Evolutionary conservation across 2,888 invertebrate species (phyloP), one percentile per base, ranked within the genome.

Genomic region (Rhingia rostrata): DNA sequence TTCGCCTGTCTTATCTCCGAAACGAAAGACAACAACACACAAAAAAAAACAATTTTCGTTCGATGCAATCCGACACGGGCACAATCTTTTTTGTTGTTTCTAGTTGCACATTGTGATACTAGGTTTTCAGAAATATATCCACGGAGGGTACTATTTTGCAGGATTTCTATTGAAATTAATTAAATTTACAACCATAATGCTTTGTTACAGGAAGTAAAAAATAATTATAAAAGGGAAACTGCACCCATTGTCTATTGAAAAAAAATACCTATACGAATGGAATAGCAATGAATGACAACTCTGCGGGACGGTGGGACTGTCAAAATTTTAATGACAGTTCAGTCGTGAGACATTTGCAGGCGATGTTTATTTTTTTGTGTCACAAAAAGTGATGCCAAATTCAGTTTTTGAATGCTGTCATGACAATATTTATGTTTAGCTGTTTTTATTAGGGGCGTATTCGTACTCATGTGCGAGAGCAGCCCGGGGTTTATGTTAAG

Each of bases 181-280:
- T 10, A 22, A 66, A 54, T 9, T 37, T 49, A 43, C 32, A 61
- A 82, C 32, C 82, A 82, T 82, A 37, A 33, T 72, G 73, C 22
- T 9, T 37, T 64, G 30, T 58, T 63, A 53, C 35, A 67, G 69
- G 64, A 79, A 74, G 54, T 39, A 47, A 83, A 49, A 72, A 58
- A 51, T 67, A 83, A 79, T 83, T 80, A 80, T 70, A 70, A 84
- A 70, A 74, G 69, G 74, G 61, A 75, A 75, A 84, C 80, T 74
- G 84, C 84, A 75, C 84, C 84, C 84, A 84, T 84, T 84, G 84
- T 80, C 84, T 74, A 14, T 41, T 53, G 41, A 43, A 45, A 61
- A 66, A 81, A 79, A 82, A 75, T 77, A 82, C 73, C 73, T 83
- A 73, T 79, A 41, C 82, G 67, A 43, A 80, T 51, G 45, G 43